These are phyloP conservation scores for Engraulis encrasicolus DNA, from an alignment of 2,113 vertebrate genomes.

Conservation along the genomic window DNA sequence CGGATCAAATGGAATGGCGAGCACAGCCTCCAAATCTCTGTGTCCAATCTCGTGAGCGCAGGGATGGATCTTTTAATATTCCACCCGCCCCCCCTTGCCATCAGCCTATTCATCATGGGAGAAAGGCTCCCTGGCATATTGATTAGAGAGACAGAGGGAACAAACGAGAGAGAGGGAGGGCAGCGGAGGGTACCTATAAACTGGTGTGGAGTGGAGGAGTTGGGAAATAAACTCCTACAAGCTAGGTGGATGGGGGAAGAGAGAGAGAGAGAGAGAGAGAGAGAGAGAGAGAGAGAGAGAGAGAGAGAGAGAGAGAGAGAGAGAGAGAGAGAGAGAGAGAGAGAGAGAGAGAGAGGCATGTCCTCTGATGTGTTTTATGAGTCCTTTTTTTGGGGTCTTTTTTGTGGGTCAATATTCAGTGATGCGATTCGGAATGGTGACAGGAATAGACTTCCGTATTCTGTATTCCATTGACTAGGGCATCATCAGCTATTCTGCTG, in stretches of 20 bases:
- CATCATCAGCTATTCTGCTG: not conserved
- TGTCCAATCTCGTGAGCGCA: conserved; percentile 67
- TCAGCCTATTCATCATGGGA: conserved; percentile 69
- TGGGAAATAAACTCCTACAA: not conserved
- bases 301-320: too few species aligned
- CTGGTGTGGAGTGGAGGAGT: not conserved
- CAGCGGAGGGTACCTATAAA: not conserved
- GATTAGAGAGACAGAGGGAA: conserved; percentile 41
- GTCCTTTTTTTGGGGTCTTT: not conserved
- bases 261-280: too few species aligned
- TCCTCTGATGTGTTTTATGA: conserved; percentile 7
- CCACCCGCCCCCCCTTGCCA: conserved; percentile 68
- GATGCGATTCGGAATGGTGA: not conserved
- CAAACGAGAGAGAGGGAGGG: not conserved
- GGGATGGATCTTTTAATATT: conserved; percentile 72
- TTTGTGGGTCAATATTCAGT: not conserved
- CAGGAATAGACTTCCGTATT: not conserved
- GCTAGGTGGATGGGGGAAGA: not conserved
- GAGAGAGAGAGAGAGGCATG: not conserved
- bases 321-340: not conserved
- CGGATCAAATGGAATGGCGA: conserved; percentile 53
- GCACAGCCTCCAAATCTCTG: conserved; percentile 65
- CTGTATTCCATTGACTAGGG: not conserved
- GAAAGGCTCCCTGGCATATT: conserved; percentile 45
- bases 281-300: conserved; percentile 17